Conservation (phyloP, 2,888 invertebrate species). For the Blera fallax region DNA sequence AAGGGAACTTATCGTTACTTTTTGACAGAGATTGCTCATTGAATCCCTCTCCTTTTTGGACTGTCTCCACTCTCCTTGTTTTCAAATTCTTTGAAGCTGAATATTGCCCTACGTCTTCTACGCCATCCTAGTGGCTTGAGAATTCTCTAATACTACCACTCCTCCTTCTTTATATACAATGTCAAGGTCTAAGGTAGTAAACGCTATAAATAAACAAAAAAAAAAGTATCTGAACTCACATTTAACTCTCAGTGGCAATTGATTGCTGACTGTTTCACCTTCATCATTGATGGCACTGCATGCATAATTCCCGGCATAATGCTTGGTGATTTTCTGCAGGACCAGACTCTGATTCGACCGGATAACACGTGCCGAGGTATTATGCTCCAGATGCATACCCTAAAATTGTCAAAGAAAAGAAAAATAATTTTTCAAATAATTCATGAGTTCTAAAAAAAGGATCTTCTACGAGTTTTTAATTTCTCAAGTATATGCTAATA, state of each 20-base stretch:
- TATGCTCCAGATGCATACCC: conserved; percentile 91
- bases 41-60: too few species aligned
- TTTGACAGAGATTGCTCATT: too few species aligned
- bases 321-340: conserved; percentile 92
- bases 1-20: too few species aligned
- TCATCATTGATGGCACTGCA: conserved; percentile 94
- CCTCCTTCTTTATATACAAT: too few species aligned
- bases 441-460: background rate
- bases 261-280: conserved; percentile 93
- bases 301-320: conserved; percentile 92
- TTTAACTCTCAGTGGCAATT: conserved; percentile 92
- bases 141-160: too few species aligned
- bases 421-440: conserved; percentile 1
- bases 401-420: conserved; percentile 81
- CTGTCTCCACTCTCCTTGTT: too few species aligned
- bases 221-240: conserved; percentile 85
- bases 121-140: too few species aligned
- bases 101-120: too few species aligned
- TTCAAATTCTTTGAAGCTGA: too few species aligned
- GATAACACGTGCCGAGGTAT: conserved; percentile 93
- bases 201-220: too few species aligned
- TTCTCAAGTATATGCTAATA: background rate
- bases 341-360: conserved; percentile 96
- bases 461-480: background rate
- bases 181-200: too few species aligned